Percentiles rank a stretch among this genome's conserved stretches.
Evolutionary conservation across 1,140 invertebrate genomes (phyloP).

Genomic region (Aphis craccivora): DNA sequence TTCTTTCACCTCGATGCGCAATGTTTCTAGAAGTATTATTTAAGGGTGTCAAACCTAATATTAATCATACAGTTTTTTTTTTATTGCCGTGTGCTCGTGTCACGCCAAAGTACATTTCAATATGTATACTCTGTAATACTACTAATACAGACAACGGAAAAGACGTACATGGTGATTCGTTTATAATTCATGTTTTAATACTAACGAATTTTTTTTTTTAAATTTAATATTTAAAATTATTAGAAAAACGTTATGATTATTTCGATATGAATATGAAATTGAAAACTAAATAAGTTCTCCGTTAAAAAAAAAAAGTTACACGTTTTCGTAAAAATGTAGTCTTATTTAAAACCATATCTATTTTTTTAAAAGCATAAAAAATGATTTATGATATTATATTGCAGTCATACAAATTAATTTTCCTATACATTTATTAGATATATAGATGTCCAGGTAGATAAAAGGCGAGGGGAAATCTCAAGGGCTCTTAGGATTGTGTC

Average conservation of each 20-base stretch:
- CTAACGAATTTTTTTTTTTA: background rate
- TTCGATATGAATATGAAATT: no score
- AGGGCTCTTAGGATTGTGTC: background rate
- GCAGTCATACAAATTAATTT: background rate
- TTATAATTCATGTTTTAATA: background rate
- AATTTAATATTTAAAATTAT: background rate
- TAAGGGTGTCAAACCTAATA: background rate
- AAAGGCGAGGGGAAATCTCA: background rate
- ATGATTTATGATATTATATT: background rate
- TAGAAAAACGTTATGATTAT: background rate
- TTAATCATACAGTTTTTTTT: constrained; percentile 14
- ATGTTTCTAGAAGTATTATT: background rate
- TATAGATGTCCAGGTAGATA: background rate
- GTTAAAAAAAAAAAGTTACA: background rate
- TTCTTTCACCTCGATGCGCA: background rate
- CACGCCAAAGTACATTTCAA: background rate
- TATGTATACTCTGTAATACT: background rate
- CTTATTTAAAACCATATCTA: background rate
- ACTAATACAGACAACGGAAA: background rate
- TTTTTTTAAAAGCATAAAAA: background rate
- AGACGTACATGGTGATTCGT: background rate
- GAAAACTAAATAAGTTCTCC: background rate
- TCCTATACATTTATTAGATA: background rate
- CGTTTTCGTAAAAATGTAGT: background rate
- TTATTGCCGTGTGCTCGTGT: background rate